Conservation (phyloP, 2,797 vertebrate genomes). For the Acanthurus leucopareius region DNA sequence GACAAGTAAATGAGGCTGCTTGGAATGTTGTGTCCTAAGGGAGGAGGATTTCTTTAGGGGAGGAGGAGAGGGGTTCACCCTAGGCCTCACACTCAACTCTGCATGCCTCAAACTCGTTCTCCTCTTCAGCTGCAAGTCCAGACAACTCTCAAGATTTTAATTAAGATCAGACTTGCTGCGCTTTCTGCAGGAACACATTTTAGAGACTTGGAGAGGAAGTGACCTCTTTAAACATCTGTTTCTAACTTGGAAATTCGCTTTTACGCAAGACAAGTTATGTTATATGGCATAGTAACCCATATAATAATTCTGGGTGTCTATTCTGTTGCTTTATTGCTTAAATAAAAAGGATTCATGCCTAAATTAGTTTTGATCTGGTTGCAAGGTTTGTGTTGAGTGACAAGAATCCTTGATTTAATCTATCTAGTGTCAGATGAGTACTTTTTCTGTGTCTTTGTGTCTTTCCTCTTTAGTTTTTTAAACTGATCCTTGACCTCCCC, state of each 20-base stretch:
- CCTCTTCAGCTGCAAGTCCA: slow-evolving; percentile 51
- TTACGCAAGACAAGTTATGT: not conserved
- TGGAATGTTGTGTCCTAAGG: slow-evolving; percentile 65
- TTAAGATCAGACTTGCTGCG: slow-evolving; percentile 11
- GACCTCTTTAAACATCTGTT: not conserved
- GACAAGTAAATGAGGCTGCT: slow-evolving; percentile 33
- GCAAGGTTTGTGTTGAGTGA: not conserved
- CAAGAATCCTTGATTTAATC: not conserved
- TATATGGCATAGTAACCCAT: not conserved
- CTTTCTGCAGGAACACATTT: slow-evolving; percentile 13
- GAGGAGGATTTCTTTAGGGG: slow-evolving; percentile 32
- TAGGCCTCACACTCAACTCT: slow-evolving; percentile 23
- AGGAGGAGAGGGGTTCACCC: not conserved
- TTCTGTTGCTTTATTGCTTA: not conserved
- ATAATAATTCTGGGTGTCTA: not conserved
- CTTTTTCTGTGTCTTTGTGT: not conserved
- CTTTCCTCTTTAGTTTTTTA: not conserved
- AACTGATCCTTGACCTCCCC: slow-evolving; percentile 19
- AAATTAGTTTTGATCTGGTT: not conserved
- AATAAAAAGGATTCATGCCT: not conserved
- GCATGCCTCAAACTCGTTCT: slow-evolving; percentile 30
- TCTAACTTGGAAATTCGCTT: slow-evolving; percentile 1
- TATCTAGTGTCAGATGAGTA: not conserved
- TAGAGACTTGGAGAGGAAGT: slow-evolving; percentile 10
- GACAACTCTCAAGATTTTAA: slow-evolving; percentile 36